Evolutionary conservation across 2,113 vertebrate genomes (phyloP), one percentile per base, ranked within the genome.

Genomic region (Coptodon bakossiorum): DNA sequence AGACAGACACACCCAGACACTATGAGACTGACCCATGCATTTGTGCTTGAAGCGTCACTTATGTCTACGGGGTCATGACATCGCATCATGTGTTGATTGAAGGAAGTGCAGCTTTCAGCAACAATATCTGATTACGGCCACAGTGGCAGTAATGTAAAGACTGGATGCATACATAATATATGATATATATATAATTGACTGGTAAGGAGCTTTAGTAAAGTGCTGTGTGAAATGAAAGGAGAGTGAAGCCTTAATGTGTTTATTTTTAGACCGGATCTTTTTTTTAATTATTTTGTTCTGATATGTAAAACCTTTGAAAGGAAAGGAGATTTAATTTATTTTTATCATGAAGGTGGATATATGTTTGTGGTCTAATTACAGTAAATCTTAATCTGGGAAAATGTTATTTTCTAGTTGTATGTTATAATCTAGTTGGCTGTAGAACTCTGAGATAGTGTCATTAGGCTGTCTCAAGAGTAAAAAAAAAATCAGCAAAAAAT

Each of bases 381-480:
- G 31, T 61, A 61, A 34, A 61, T 68, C 11, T 9, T 68, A 40
- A 34, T 40, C 36, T 68, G 19, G 7, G n/a, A 9, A 68, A 40
- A 13, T 68, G 6, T 40, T 13, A 38, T 68, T 68, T 68, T n/a
- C n/a, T n/a, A n/a, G n/a, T n/a, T n/a, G n/a, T 22, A 22, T 22
- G 22, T 22, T 22, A 22, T 68, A 38, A 66, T 38, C 61, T 68
- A 40, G 63, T 22, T 40, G 4, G 63, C 36, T 68, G 4, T 38
- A 68, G 63, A 6, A 40, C 11, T 22, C 5, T 0, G 0, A 61
- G 16, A 34, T 61, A 0, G 0, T 10, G 57, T 61, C 2, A 34
- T 61, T 34, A 19, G 57, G 5, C 27, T 61, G 57, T 61, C 6
- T 9, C 0, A 61, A 61, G 57, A 34, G 0, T 34, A 1, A 10